Evolutionary conservation across 2,888 invertebrate species (phyloP).

Genomic region (Oligia strigilis): DNA sequence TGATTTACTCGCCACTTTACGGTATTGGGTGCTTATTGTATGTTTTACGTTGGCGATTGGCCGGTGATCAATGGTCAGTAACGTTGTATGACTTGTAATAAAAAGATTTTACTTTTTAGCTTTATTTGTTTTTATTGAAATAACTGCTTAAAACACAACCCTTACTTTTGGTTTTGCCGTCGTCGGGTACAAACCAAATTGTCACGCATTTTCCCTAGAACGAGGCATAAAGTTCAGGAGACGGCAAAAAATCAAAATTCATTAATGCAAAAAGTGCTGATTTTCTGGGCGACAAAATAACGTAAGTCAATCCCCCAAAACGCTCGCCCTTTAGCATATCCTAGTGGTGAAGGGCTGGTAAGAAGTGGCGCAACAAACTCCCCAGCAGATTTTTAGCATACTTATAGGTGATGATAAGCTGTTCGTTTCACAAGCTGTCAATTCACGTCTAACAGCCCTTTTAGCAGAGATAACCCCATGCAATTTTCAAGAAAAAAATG

Average conservation of each 20-base stretch:
- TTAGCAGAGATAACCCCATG: not conserved
- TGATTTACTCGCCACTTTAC: conserved; percentile 68
- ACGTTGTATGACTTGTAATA: conserved; percentile 10
- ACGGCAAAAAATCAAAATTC: not conserved
- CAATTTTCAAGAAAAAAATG: not conserved
- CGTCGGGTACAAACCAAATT: not conserved
- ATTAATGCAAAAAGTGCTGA: not conserved
- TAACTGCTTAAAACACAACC: not conserved
- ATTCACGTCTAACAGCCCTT: not conserved
- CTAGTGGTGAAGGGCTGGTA: not conserved
- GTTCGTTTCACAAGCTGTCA: not conserved
- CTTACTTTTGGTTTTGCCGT: not conserved
- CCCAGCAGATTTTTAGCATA: not conserved
- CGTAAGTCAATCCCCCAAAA: not conserved
- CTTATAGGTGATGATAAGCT: not conserved
- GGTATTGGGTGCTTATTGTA: conserved; percentile 64
- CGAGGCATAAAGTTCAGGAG: not conserved
- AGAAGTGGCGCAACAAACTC: not conserved
- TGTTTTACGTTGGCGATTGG: conserved; percentile 49
- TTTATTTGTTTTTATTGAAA: not conserved
- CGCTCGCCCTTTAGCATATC: not conserved
- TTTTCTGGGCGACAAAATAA: not conserved
- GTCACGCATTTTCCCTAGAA: not conserved
- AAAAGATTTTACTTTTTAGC: not conserved
- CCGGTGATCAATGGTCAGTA: conserved; percentile 16